These are phyloP conservation scores for Saccostrea cuccullata DNA, from an alignment of 1,140 invertebrate species.

Conservation along the genomic window DNA sequence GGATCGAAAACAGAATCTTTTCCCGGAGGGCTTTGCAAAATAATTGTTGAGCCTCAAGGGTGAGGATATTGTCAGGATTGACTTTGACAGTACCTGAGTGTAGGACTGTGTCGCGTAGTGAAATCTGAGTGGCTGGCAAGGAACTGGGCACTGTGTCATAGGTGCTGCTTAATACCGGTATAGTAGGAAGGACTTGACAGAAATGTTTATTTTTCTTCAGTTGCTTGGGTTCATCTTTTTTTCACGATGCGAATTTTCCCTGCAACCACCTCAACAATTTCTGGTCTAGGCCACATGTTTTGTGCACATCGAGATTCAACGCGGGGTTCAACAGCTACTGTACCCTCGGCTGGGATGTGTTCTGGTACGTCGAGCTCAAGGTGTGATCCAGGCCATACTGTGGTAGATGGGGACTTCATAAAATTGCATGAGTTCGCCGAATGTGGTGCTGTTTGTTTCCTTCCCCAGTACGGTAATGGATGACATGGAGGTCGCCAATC, in stretches of 20 bases:
- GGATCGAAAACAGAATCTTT: too few species aligned
- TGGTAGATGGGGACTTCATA: neutral
- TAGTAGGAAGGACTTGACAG: too few species aligned
- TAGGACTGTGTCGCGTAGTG: too few species aligned
- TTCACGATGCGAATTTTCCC: slow-evolving; percentile 38
- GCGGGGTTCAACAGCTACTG: neutral
- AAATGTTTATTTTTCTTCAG: too few species aligned
- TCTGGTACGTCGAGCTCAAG: slow-evolving; percentile 1
- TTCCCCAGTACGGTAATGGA: neutral
- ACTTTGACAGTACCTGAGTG: too few species aligned
- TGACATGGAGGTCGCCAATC: slow-evolving; percentile 17
- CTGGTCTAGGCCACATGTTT: neutral
- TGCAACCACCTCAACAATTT: neutral
- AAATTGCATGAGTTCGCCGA: neutral
- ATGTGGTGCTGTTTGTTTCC: neutral
- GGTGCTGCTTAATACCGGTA: too few species aligned
- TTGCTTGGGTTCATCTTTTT: too few species aligned
- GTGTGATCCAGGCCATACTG: neutral
- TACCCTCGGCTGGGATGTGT: slow-evolving; percentile 12
- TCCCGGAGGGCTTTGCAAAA: too few species aligned
- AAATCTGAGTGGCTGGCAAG: too few species aligned
- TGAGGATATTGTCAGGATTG: too few species aligned
- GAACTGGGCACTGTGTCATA: too few species aligned
- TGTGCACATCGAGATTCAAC: neutral
- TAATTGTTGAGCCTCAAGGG: too few species aligned